phyloP scores from a whole-genome alignment of 2,113 vertebrate genomes.

The Cyrtonyx montezumae region DNA sequence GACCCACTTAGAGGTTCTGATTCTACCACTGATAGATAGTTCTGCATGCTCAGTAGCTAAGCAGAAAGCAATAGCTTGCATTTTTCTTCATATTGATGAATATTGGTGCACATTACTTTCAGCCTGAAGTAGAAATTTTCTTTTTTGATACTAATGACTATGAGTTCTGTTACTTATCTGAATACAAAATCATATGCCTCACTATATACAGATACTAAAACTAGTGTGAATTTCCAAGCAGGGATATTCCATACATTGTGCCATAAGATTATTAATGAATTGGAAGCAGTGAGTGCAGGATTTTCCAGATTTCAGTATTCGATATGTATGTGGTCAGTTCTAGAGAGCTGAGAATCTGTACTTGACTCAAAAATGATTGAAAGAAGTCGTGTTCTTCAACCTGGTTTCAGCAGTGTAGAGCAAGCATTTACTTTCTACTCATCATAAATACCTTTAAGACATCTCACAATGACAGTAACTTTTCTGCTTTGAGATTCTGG shows the following conservation, averaged over 20 bases:
- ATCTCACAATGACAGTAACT: accelerated
- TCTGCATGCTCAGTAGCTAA: not conserved
- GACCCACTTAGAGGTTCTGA: not conserved
- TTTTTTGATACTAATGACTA: slow-evolving; percentile 25
- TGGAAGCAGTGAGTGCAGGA: accelerated
- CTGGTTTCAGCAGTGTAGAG: not conserved
- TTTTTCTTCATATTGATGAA: not conserved
- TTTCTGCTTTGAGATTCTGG: not conserved
- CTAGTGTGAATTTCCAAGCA: not conserved
- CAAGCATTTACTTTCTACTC: not conserved
- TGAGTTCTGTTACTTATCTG: slow-evolving; percentile 26
- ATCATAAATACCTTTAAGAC: accelerated
- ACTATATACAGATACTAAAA: not conserved
- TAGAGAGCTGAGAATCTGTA: not conserved
- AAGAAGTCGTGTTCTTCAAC: not conserved
- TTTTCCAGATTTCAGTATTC: not conserved
- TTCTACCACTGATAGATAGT: not conserved
- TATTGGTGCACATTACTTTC: not conserved
- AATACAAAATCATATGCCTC: not conserved
- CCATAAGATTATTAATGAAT: not conserved
- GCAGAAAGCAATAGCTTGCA: not conserved
- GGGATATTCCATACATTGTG: accelerated
- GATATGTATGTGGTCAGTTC: accelerated
- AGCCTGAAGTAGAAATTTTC: slow-evolving; percentile 31
- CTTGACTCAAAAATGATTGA: not conserved